Conservation (phyloP, 1,140 invertebrate species). For the Bombus terrestris region DNA sequence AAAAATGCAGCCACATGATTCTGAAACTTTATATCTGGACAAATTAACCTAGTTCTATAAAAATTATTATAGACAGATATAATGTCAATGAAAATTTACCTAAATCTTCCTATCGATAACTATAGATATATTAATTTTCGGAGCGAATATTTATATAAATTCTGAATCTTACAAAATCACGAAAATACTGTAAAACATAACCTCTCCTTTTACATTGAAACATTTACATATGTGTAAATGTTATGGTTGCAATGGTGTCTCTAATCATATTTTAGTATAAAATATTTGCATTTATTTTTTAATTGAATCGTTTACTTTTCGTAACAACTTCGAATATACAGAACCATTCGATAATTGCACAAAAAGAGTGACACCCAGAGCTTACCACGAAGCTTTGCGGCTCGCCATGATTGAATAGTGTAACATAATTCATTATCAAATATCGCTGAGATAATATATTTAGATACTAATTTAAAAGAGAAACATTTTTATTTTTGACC, state of each 20-base stretch:
- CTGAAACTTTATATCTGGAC: not conserved
- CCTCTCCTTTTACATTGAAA: not conserved
- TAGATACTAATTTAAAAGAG: too few relatives aligned
- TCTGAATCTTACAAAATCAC: not conserved
- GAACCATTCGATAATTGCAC: too few relatives aligned
- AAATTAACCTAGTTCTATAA: not conserved
- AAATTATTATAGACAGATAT: not conserved
- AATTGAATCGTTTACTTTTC: not conserved
- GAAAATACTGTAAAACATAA: slow-evolving; percentile 1
- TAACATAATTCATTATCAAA: too few relatives aligned
- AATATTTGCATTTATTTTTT: not conserved
- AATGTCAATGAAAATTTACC: not conserved
- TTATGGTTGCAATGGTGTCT: too few relatives aligned
- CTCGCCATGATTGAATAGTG: too few relatives aligned
- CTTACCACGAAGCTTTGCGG: too few relatives aligned
- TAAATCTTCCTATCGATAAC: not conserved
- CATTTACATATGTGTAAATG: too few relatives aligned
- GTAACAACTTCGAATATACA: not conserved
- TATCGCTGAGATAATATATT: too few relatives aligned
- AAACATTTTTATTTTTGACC: too few relatives aligned
- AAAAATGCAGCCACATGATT: not conserved
- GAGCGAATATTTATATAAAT: not conserved
- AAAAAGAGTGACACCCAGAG: too few relatives aligned
- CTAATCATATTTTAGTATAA: not conserved
- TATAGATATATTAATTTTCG: not conserved